Percentiles rank a stretch among this genome's conserved stretches.
These are phyloP conservation scores for Tychaedon coryphoeus DNA, from an alignment of 2,113 vertebrate species.

Conservation along the genomic window DNA sequence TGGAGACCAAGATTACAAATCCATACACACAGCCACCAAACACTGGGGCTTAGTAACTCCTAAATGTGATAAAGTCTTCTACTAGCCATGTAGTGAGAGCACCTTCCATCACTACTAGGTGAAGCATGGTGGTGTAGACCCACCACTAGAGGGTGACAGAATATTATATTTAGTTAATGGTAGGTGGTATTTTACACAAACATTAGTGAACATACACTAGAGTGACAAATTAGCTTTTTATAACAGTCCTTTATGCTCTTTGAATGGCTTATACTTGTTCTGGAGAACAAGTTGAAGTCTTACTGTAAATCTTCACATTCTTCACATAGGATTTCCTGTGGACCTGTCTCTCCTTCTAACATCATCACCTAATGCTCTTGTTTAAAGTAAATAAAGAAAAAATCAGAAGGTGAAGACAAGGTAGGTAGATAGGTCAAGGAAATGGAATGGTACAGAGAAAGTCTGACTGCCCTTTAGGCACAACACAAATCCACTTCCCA, in stretches of 20 bases:
- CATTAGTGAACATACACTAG: accelerated
- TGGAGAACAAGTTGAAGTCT: background rate
- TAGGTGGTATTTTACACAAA: background rate
- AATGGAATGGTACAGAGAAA: background rate
- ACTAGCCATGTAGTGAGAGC: background rate
- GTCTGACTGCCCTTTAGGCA: background rate
- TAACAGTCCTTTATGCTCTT: background rate
- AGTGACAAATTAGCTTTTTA: background rate
- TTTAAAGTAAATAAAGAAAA: background rate
- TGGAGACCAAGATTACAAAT: background rate
- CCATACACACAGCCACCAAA: background rate
- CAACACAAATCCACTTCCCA: background rate
- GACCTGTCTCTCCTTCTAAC: background rate
- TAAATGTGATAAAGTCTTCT: background rate
- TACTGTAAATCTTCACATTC: background rate
- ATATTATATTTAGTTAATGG: background rate
- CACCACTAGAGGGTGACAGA: conserved; percentile 57
- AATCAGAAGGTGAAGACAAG: background rate
- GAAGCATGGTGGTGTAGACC: background rate
- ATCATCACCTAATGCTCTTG: background rate
- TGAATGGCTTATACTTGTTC: background rate
- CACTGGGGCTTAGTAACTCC: background rate
- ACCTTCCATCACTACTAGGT: background rate
- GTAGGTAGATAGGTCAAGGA: background rate
- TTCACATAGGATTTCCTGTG: background rate